Percentiles rank a stretch among this genome's conserved stretches.
phyloP scores from a whole-genome alignment of 2,113 vertebrate genomes.

The Corvus hawaiiensis region DNA sequence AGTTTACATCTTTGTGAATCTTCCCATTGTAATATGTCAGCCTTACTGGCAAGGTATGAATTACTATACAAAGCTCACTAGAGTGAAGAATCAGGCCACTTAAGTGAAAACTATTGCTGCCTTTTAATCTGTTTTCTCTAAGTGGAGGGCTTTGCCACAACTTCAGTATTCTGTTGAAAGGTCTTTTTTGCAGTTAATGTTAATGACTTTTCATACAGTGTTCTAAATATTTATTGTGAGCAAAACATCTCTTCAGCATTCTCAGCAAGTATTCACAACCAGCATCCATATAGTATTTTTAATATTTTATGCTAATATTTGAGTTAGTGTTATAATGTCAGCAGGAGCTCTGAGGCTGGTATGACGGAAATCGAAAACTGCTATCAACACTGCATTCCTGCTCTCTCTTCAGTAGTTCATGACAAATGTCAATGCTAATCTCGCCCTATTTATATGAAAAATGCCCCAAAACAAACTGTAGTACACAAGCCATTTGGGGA shows the following conservation, averaged over 20 bases:
- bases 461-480: not conserved
- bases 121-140: not conserved
- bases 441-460: conserved; percentile 22
- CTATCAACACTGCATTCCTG: not conserved
- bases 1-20: not conserved
- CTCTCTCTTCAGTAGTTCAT: conserved; percentile 29
- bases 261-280: conserved; percentile 26
- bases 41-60: not conserved
- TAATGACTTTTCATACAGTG: not conserved
- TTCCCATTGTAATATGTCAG: not conserved
- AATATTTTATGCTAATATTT: conserved; percentile 68
- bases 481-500: not conserved
- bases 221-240: conserved; percentile 41
- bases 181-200: not conserved
- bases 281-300: conserved; percentile 44
- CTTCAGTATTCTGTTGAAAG: not conserved
- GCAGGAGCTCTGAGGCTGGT: conserved; percentile 25
- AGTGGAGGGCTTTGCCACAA: not conserved
- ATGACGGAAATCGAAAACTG: conserved; percentile 18
- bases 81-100: not conserved
- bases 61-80: not conserved
- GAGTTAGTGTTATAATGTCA: conserved; percentile 47
- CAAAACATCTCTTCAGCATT: conserved; percentile 3
- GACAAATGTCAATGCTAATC: conserved; percentile 43
- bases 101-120: not conserved